Evolutionary conservation across 2,797 vertebrate genomes (phyloP).

Genomic region (Morelia viridis): DNA sequence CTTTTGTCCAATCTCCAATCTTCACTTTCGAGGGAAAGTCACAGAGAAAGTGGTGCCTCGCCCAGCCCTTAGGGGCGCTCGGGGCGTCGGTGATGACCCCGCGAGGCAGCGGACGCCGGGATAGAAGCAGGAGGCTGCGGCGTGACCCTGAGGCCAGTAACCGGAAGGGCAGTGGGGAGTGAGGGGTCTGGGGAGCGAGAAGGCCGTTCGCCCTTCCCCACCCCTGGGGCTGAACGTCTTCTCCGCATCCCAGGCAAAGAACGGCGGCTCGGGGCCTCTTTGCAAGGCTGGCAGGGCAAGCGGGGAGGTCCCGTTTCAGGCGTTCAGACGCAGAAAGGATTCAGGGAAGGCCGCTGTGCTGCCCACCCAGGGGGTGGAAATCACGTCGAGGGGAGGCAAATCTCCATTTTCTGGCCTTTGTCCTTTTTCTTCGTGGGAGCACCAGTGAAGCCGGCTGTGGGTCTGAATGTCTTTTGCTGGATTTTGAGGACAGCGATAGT

Average conservation of each 20-base stretch:
- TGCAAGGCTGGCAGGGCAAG: neutral
- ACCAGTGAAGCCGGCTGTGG: neutral
- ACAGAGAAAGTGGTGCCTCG: too few relatives aligned
- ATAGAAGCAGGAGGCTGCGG: neutral
- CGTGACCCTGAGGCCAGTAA: neutral
- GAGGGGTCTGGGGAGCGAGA: neutral
- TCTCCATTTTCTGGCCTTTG: neutral
- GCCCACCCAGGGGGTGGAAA: neutral
- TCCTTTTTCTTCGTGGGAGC: neutral
- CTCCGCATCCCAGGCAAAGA: neutral
- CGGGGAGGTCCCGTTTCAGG: neutral
- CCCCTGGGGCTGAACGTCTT: neutral
- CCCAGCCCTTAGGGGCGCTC: too few relatives aligned
- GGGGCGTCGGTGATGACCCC: too few relatives aligned
- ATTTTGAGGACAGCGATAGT: neutral
- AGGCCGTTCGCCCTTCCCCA: neutral
- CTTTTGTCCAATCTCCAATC: too few relatives aligned
- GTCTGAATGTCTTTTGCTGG: neutral
- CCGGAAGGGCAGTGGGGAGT: neutral
- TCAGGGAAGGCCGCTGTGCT: neutral
- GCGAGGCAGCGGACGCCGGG: too few relatives aligned
- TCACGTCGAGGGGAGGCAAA: neutral
- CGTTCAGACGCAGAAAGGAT: neutral
- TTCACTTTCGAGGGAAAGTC: too few relatives aligned
- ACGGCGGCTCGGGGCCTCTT: neutral